Percentiles rank a stretch among this genome's conserved stretches.
These are phyloP conservation scores for Mandrillus leucophaeus DNA, from an alignment of 2,113 vertebrate genomes.

Conservation along the genomic window DNA sequence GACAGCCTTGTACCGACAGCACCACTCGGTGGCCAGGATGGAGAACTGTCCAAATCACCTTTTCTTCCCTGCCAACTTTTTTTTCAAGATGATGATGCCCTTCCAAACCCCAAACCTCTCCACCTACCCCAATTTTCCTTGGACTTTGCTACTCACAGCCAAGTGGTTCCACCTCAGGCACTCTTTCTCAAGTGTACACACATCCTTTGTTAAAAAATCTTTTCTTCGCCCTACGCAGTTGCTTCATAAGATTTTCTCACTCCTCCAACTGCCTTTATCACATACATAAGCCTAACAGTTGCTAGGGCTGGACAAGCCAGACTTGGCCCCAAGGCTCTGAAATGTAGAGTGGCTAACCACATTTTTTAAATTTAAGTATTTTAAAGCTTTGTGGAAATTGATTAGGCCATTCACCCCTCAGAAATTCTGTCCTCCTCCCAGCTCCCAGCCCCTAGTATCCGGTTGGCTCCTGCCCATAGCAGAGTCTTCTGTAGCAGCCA, in stretches of 20 bases:
- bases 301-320: neutral
- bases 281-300: neutral
- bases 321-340: neutral
- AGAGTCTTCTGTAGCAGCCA: neutral
- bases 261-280: neutral
- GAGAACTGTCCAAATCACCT: constrained; percentile 3
- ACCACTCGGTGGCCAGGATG: constrained; percentile 55
- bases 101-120: neutral
- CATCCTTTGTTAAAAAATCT: neutral
- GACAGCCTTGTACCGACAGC: constrained; percentile 43
- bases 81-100: neutral
- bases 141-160: neutral
- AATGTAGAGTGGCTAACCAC: neutral
- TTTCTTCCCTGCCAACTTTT: neutral
- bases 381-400: neutral
- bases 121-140: neutral
- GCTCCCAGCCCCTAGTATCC: neutral
- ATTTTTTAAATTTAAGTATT: neutral
- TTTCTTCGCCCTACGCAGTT: neutral
- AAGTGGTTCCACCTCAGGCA: neutral
- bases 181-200: neutral
- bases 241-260: neutral
- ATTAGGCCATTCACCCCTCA: neutral
- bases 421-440: neutral
- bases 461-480: neutral